Conservation (phyloP, 2,888 invertebrate species). For the Dasypogon diadema region DNA sequence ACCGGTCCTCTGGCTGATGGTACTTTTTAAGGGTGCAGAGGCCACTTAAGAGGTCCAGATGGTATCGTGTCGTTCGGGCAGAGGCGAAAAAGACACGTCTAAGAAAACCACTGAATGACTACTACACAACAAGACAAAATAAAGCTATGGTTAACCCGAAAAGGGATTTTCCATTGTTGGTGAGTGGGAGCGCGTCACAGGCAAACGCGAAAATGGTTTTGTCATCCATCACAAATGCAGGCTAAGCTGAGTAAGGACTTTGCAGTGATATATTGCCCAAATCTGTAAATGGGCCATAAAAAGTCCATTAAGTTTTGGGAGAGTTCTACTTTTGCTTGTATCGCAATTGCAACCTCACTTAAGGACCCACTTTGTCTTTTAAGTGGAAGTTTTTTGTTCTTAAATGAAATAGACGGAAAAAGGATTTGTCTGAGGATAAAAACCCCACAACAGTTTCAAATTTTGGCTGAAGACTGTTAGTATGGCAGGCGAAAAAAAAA, state of each 20-base stretch:
- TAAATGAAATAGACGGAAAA: too few relatives aligned
- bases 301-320: constrained; percentile 28
- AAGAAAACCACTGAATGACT: constrained; percentile 12
- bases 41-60: constrained; percentile 9
- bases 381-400: too few relatives aligned
- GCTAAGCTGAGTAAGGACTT: constrained; percentile 1
- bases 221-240: constrained; percentile 33
- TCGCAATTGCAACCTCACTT: too few relatives aligned
- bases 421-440: too few relatives aligned
- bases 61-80: constrained; percentile 2
- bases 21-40: constrained; percentile 18
- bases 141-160: neutral
- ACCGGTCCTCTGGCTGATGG: constrained; percentile 17
- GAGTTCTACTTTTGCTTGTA: too few relatives aligned
- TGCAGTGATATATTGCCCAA: constrained; percentile 17
- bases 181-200: neutral
- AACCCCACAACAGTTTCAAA: too few relatives aligned
- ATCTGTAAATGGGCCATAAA: constrained; percentile 14
- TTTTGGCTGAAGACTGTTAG: too few relatives aligned
- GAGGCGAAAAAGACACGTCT: neutral
- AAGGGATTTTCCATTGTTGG: constrained; percentile 6
- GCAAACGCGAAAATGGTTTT: constrained; percentile 14
- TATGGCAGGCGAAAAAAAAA: too few relatives aligned
- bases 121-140: constrained; percentile 25
- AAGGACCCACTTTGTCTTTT: too few relatives aligned